Evolutionary conservation across 2,797 vertebrate species (phyloP).

Genomic region (Micromesistius poutassou): DNA sequence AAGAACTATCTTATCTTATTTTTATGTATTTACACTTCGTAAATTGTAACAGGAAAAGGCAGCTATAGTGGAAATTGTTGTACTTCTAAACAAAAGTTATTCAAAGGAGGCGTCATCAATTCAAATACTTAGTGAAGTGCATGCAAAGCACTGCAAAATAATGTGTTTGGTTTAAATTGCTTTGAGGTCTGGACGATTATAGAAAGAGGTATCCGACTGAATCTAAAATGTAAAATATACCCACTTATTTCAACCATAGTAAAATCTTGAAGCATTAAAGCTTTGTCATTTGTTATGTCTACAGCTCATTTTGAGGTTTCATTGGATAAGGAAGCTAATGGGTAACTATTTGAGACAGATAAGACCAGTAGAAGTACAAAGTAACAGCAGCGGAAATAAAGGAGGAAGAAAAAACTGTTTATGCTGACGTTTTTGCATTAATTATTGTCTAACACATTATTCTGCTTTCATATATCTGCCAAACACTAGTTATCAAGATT

Average conservation of each 20-base stretch:
- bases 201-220: neutral
- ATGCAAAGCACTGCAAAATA: constrained; percentile 29
- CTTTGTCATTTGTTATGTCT: neutral
- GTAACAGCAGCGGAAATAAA: neutral
- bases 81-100: neutral
- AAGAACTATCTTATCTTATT: neutral
- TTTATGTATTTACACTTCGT: neutral
- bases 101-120: neutral
- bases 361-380: neutral
- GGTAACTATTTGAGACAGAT: neutral
- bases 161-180: neutral
- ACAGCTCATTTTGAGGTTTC: neutral
- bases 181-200: neutral
- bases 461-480: neutral
- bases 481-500: neutral
- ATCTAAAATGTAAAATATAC: neutral
- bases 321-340: neutral
- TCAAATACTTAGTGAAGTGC: constrained; percentile 28
- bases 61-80: neutral
- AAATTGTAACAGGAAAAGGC: neutral
- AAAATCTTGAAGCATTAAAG: neutral
- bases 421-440: neutral
- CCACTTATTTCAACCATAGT: neutral
- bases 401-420: neutral
- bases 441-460: neutral